Conservation (phyloP, 2,797 vertebrate genomes). For the Bothrops alternatus region DNA sequence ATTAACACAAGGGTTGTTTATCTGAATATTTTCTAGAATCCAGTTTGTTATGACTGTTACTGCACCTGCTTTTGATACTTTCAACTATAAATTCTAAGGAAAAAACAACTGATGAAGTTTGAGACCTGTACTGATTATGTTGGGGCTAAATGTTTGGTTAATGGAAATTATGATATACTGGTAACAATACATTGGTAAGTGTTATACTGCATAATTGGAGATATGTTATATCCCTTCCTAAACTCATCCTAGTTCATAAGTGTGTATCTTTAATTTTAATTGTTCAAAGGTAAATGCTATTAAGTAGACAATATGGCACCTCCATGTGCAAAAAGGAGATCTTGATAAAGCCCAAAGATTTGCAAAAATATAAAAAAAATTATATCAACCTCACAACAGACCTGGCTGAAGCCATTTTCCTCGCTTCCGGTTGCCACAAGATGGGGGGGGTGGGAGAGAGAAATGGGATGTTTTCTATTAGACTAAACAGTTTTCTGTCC, state of each 20-base stretch:
- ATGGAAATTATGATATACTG: neutral
- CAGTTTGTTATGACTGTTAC: constrained; percentile 52
- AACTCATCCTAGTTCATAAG: neutral
- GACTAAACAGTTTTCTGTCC: too few relatives aligned
- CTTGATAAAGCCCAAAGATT: neutral
- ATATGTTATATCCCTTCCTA: neutral
- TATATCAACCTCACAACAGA: too few relatives aligned
- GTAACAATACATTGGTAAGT: neutral
- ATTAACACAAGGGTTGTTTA: constrained; percentile 68
- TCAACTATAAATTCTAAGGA: constrained; percentile 8
- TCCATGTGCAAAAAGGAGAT: neutral
- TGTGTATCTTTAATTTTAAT: neutral
- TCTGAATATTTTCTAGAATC: constrained; percentile 66
- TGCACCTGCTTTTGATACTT: constrained; percentile 47
- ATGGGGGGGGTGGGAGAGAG: too few relatives aligned
- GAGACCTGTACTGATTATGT: neutral
- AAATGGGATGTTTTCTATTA: too few relatives aligned
- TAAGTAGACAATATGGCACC: neutral
- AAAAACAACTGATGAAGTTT: neutral
- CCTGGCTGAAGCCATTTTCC: too few relatives aligned
- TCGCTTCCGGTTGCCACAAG: too few relatives aligned
- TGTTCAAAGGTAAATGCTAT: neutral
- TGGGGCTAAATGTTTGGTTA: neutral
- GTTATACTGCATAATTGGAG: neutral
- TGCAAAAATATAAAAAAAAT: neutral